phyloP scores from a whole-genome alignment of 2,113 vertebrate genomes.

The Tragelaphus scriptus region DNA sequence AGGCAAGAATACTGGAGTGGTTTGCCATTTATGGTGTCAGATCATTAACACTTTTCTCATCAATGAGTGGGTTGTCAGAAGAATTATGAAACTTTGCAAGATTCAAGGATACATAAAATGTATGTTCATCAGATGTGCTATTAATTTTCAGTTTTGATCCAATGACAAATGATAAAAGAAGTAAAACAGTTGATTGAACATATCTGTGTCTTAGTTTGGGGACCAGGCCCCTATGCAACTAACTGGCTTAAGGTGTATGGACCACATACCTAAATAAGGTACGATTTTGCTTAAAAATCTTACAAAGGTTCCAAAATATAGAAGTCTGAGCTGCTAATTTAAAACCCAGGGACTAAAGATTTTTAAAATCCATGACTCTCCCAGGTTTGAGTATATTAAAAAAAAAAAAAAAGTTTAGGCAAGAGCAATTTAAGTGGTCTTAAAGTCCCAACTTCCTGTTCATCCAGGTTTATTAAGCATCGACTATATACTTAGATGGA shows the following conservation, averaged over 20 bases:
- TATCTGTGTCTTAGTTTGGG: not conserved
- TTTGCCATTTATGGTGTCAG: not conserved
- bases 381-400: not conserved
- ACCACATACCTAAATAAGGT: not conserved
- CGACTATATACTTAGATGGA: no score
- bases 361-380: not conserved
- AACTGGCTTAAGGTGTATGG: not conserved
- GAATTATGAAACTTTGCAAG: not conserved
- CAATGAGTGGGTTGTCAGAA: not conserved
- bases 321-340: not conserved
- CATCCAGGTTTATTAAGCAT: not conserved
- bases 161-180: not conserved
- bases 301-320: not conserved
- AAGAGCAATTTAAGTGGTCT: not conserved
- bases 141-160: not conserved
- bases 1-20: not conserved
- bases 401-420: not conserved
- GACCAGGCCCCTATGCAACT: not conserved
- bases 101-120: not conserved
- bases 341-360: not conserved
- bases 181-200: not conserved
- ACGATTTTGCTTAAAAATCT: not conserved
- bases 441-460: not conserved
- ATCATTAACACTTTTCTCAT: not conserved
- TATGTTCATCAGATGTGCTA: not conserved